These are phyloP conservation scores for Clostera curtula DNA, from an alignment of 2,888 invertebrate species.

Conservation along the genomic window DNA sequence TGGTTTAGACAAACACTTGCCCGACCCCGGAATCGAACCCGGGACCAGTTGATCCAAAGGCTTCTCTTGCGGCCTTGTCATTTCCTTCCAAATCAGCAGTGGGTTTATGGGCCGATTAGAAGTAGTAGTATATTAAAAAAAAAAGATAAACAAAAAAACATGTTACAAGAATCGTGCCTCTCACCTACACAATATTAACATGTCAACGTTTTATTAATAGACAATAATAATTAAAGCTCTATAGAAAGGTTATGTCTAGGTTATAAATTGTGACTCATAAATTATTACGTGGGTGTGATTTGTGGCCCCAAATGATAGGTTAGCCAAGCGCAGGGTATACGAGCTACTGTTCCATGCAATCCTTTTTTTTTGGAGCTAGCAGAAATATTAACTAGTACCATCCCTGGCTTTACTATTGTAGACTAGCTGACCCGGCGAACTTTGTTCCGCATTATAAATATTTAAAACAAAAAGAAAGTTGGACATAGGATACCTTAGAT, in stretches of 20 bases:
- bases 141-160: slow-evolving; percentile 3
- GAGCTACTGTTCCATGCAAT: slow-evolving; percentile 19
- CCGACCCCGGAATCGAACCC: too few relatives aligned
- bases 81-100: too few relatives aligned
- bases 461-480: too few relatives aligned
- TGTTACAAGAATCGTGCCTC: slow-evolving; percentile 8
- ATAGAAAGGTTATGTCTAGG: slow-evolving; percentile 19
- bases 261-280: slow-evolving; percentile 13
- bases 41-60: too few relatives aligned
- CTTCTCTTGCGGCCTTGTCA: too few relatives aligned
- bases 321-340: slow-evolving; percentile 6
- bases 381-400: too few relatives aligned
- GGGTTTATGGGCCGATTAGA: not conserved
- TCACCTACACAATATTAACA: slow-evolving; percentile 31
- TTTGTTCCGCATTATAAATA: too few relatives aligned
- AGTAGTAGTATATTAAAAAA: not conserved
- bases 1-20: too few relatives aligned
- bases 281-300: slow-evolving; percentile 25
- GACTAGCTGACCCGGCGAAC: too few relatives aligned
- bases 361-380: slow-evolving; percentile 3
- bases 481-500: too few relatives aligned
- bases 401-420: too few relatives aligned
- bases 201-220: slow-evolving; percentile 39
- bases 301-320: slow-evolving; percentile 22
- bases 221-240: slow-evolving; percentile 35